These are phyloP conservation scores for Leistus spinibarbis DNA, from an alignment of 2,888 invertebrate genomes.

Conservation along the genomic window DNA sequence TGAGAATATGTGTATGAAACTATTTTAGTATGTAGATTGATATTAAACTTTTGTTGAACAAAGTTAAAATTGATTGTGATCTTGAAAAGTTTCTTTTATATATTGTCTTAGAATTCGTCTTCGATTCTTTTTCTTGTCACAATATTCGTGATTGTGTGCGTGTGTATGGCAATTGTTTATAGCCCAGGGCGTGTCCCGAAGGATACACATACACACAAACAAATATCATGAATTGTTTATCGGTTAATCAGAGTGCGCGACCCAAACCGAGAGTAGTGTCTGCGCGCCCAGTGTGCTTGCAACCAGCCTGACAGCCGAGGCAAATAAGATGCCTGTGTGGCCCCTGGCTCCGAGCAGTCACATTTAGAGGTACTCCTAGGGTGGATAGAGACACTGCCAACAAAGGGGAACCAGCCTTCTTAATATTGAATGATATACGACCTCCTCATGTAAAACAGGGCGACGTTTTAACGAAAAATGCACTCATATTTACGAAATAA, in stretches of 20 bases:
- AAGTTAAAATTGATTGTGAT: too few relatives aligned
- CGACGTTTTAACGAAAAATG: not conserved
- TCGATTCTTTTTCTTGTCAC: not conserved
- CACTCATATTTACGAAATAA: not conserved
- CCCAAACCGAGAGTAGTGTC: conserved; percentile 41
- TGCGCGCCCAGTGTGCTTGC: conserved; percentile 41
- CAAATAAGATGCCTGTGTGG: conserved; percentile 41
- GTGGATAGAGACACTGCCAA: not conserved
- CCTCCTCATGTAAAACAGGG: not conserved
- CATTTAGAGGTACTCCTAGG: not conserved
- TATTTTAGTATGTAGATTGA: too few relatives aligned
- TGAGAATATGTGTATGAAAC: too few relatives aligned
- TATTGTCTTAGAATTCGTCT: too few relatives aligned
- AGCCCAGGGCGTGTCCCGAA: conserved; percentile 29
- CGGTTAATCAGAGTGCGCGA: conserved; percentile 54
- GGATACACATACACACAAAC: conserved; percentile 45
- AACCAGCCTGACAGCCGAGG: conserved; percentile 41
- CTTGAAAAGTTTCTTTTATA: too few relatives aligned
- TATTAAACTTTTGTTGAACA: too few relatives aligned
- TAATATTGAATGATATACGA: not conserved
- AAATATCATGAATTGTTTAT: conserved; percentile 59
- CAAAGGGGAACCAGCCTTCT: not conserved
- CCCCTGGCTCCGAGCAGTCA: not conserved
- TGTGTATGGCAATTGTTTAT: conserved; percentile 16
- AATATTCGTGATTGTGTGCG: not conserved